Percentiles rank a stretch among this genome's conserved stretches.
These are phyloP conservation scores for Leptinotarsa undecemlineata DNA, from an alignment of 1,140 invertebrate genomes.

Conservation along the genomic window DNA sequence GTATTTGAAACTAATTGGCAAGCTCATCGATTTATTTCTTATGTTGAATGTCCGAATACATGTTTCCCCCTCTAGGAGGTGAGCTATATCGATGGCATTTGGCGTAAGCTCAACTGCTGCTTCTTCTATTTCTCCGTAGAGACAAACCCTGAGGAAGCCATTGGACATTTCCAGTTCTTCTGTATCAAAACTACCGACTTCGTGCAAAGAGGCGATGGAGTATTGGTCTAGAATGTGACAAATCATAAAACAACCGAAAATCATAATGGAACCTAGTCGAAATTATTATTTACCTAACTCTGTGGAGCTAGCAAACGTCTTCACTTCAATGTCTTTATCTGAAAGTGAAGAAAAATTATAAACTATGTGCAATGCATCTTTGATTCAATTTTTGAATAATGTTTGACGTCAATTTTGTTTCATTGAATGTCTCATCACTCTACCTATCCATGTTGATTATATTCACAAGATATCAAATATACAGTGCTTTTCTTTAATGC, in stretches of 20 bases:
- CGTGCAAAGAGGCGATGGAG: neutral
- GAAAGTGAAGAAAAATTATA: neutral
- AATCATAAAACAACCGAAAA: no score
- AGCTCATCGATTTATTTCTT: constrained; percentile 36
- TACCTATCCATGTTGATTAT: no score
- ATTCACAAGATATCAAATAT: no score
- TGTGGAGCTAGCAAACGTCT: constrained; percentile 1
- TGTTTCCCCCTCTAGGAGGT: constrained; percentile 31
- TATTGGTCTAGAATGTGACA: neutral
- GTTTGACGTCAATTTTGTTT: no score
- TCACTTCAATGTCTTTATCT: constrained; percentile 21
- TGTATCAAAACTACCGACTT: neutral
- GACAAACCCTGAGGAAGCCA: constrained; percentile 25
- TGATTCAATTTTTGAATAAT: no score
- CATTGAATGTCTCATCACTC: no score
- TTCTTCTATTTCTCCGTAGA: constrained; percentile 42
- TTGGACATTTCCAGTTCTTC: constrained; percentile 9
- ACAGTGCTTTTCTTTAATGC: no score
- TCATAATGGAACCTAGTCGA: no score
- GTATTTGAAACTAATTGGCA: constrained; percentile 40
- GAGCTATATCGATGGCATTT: constrained; percentile 26
- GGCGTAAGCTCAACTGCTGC: constrained; percentile 38
- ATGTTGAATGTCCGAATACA: constrained; percentile 33
- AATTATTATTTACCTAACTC: constrained; percentile 8
- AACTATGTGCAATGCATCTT: neutral